Evolutionary conservation across 2,113 vertebrate genomes (phyloP).

Genomic region (Stomatorhinus ivindoensis): DNA sequence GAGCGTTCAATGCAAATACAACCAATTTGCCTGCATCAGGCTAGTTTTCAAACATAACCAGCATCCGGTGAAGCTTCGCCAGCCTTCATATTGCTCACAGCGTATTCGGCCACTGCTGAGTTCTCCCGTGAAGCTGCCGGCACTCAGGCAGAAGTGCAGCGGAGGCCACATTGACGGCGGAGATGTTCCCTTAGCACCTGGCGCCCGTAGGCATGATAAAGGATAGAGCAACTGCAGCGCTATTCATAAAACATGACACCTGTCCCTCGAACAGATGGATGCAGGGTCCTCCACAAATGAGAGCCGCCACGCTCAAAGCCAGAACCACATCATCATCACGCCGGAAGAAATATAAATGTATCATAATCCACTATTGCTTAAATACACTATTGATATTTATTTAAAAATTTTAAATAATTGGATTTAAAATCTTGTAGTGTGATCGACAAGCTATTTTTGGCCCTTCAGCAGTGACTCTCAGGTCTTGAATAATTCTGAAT

Average conservation of each 20-base stretch:
- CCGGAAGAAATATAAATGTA: not conserved
- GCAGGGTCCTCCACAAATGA: not conserved
- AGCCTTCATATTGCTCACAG: not conserved
- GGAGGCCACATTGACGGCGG: not conserved
- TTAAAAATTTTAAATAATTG: not conserved
- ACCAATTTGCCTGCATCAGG: not conserved
- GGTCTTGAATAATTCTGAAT: not conserved
- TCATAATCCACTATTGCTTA: not conserved
- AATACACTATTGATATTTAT: not conserved
- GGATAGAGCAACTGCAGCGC: not conserved
- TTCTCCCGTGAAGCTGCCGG: not conserved
- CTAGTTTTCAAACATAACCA: not conserved
- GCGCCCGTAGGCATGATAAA: not conserved
- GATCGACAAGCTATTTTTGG: not conserved
- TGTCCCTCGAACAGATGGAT: not conserved
- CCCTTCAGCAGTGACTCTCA: not conserved
- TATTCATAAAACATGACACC: conserved; percentile 2
- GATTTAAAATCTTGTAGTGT: not conserved
- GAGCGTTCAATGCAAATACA: not conserved
- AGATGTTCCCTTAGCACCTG: not conserved
- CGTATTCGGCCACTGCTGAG: not conserved
- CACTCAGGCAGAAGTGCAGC: not conserved
- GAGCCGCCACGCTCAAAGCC: not conserved
- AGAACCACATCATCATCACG: not conserved
- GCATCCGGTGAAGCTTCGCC: not conserved